Percentiles rank a stretch among this genome's conserved stretches.
Evolutionary conservation across 92 coral and sea anemone species (phyloP).

Genomic region (Palythoa grandis): DNA sequence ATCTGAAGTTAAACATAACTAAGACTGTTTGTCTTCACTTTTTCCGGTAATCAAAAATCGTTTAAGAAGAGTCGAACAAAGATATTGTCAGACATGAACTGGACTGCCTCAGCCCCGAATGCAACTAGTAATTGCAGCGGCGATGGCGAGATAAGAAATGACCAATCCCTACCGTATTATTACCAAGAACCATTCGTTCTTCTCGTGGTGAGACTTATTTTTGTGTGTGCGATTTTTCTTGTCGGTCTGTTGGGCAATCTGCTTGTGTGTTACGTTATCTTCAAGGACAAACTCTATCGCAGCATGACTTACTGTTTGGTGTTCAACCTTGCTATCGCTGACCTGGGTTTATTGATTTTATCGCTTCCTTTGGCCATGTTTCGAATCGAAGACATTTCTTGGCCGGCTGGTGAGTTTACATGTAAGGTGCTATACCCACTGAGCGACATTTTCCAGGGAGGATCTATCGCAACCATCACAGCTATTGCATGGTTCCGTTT

Average conservation of each 20-base stretch:
- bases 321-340: slow-evolving; percentile 78
- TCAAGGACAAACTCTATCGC: slow-evolving; percentile 69
- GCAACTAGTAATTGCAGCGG: not conserved
- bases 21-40: not conserved
- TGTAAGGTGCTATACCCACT: slow-evolving; percentile 82
- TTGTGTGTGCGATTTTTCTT: slow-evolving; percentile 69
- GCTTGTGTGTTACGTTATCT: slow-evolving; percentile 77
- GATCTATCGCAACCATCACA: slow-evolving; percentile 82
- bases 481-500: slow-evolving; percentile 81
- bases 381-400: slow-evolving; percentile 71
- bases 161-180: slow-evolving; percentile 43
- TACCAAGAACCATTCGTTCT: slow-evolving; percentile 70
- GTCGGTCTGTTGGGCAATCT: slow-evolving; percentile 78
- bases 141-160: not conserved
- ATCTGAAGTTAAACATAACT: not conserved
- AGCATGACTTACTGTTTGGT: slow-evolving; percentile 75
- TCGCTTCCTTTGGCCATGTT: slow-evolving; percentile 83
- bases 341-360: slow-evolving; percentile 72
- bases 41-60: slow-evolving; percentile 2
- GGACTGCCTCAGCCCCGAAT: not conserved
- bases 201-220: slow-evolving; percentile 56
- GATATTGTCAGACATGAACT: slow-evolving; percentile 15
- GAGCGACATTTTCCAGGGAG: slow-evolving; percentile 86
- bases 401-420: slow-evolving; percentile 88
- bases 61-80: not conserved